Evolutionary conservation across 2,888 invertebrate species (phyloP).

Genomic region (Colletes collaris): DNA sequence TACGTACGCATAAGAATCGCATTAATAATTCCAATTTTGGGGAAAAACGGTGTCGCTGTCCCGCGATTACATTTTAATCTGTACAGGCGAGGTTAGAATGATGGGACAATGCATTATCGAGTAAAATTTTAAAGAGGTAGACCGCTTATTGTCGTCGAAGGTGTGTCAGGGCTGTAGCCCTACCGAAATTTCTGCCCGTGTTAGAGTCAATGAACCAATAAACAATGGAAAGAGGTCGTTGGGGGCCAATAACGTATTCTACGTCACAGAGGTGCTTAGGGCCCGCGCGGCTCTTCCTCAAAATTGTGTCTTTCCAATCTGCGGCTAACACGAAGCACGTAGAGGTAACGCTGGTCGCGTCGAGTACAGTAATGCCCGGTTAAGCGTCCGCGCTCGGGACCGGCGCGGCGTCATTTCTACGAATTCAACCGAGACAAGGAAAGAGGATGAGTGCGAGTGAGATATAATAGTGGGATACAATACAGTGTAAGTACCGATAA

Average conservation of each 20-base stretch:
- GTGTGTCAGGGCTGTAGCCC: constrained; percentile 50
- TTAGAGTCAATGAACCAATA: constrained; percentile 75
- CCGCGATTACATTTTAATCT: constrained; percentile 59
- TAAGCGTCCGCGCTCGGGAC: no score
- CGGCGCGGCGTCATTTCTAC: no score
- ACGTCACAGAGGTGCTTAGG: constrained; percentile 80
- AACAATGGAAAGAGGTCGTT: constrained; percentile 78
- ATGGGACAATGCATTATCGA: constrained; percentile 14
- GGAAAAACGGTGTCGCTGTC: constrained; percentile 82
- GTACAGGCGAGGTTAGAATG: constrained; percentile 19
- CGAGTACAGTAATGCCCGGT: no score
- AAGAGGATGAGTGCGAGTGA: no score
- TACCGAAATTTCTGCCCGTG: constrained; percentile 75
- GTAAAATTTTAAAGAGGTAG: constrained; percentile 3
- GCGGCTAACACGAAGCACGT: constrained; percentile 74
- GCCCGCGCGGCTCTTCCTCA: constrained; percentile 83
- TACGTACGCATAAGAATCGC: not conserved
- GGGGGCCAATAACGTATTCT: constrained; percentile 79
- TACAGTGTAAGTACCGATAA: no score
- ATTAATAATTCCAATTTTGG: constrained; percentile 77
- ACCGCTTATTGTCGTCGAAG: constrained; percentile 1
- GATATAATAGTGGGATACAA: no score
- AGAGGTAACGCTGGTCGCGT: constrained; percentile 48
- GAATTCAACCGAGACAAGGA: no score
- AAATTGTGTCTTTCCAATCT: constrained; percentile 83